These are phyloP conservation scores for Drosophila persimilis DNA, from an alignment of 1,140 invertebrate species.

Conservation along the genomic window DNA sequence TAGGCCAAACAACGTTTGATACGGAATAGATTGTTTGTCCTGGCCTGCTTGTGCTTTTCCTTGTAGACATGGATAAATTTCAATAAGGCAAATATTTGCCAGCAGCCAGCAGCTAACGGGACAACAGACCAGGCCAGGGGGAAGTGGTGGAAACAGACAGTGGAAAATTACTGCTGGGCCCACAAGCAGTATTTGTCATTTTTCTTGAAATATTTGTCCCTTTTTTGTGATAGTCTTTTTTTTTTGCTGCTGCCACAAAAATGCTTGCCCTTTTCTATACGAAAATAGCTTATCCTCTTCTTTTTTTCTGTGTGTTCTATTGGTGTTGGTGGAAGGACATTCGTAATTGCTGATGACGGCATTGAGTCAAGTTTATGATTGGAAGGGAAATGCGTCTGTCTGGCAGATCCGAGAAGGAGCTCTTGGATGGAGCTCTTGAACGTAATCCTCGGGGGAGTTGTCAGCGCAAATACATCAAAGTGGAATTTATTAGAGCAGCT, in stretches of 20 bases:
- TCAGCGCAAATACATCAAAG: conserved; percentile 50
- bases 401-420: conserved; percentile 6
- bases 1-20: conserved; percentile 31
- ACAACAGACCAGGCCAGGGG: background rate
- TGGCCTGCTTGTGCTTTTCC: conserved; percentile 28
- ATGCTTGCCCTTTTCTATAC: too few relatives aligned
- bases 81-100: conserved; percentile 41
- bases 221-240: conserved; percentile 27
- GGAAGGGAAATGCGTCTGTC: conserved; percentile 4
- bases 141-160: background rate
- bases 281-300: too few relatives aligned
- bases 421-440: background rate
- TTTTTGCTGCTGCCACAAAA: background rate
- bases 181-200: too few relatives aligned
- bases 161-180: conserved; percentile 18
- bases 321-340: conserved; percentile 19
- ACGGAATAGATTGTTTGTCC: conserved; percentile 37
- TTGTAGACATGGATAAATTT: conserved; percentile 41
- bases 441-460: conserved; percentile 24
- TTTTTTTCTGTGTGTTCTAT: too few relatives aligned
- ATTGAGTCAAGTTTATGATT: conserved; percentile 42
- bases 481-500: conserved; percentile 51
- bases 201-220: too few relatives aligned
- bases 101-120: conserved; percentile 9
- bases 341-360: conserved; percentile 51